Conservation (phyloP, 2,888 invertebrate genomes). For the Julus scandinavius region DNA sequence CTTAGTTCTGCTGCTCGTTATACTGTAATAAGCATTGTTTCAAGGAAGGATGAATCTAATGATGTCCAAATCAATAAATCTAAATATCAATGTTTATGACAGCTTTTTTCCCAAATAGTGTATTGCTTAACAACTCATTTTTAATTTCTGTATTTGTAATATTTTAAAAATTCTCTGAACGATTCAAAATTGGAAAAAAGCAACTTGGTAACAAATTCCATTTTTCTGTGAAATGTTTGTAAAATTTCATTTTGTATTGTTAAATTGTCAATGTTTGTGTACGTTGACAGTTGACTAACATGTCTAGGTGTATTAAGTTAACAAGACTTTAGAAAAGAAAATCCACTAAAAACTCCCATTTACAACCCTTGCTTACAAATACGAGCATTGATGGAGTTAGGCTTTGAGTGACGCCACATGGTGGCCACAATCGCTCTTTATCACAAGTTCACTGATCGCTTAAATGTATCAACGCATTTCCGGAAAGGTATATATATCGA, state of each 20-base stretch:
- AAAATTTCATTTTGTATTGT: background rate
- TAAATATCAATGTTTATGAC: too few species aligned
- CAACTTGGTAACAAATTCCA: too few species aligned
- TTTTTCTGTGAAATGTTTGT: too few species aligned
- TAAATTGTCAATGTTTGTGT: background rate
- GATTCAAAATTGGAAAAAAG: too few species aligned
- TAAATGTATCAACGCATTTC: conserved; percentile 42
- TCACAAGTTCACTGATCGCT: conserved; percentile 42
- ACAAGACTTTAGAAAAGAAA: background rate
- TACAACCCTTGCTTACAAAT: background rate
- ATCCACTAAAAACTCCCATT: conserved; percentile 21
- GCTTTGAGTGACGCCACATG: conserved; percentile 39
- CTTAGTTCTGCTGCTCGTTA: too few species aligned
- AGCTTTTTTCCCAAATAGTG: too few species aligned
- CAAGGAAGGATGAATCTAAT: too few species aligned
- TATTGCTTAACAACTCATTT: too few species aligned
- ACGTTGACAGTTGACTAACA: background rate
- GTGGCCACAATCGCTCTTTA: conserved; percentile 39
- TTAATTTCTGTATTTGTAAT: too few species aligned
- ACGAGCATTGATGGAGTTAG: background rate
- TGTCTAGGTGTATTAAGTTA: background rate
- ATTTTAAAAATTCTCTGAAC: too few species aligned
- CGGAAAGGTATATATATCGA: conserved; percentile 39
- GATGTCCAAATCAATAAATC: too few species aligned
- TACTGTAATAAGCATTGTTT: too few species aligned